Base-by-base conservation (phyloP, 37 sponge, comb jelly and placozoan species). In the Spongia lamella region DNA sequence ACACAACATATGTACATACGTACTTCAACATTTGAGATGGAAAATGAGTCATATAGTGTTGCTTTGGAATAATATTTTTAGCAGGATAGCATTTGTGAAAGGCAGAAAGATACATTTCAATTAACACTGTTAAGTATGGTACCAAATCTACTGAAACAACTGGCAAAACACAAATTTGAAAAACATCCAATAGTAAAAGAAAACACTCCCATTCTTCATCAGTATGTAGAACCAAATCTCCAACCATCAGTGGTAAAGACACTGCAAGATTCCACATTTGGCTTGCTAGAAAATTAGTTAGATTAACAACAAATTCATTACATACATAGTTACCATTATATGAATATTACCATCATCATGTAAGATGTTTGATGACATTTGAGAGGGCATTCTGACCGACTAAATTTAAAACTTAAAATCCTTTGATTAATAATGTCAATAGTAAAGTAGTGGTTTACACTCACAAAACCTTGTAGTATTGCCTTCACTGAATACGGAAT, bases 11-110 rank as follows among this genome's bases (percentile, higher is more conserved):
- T n/a, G n/a, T 43, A 9, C 9, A 43, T 43, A 9, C 70, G 66
- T 31, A 78, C 79, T 34, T 53, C 20, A 66, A 20, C 1, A 66
- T 24, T 11, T 36, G 59, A 3, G 26, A 25, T 21, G 79, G 79
- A 56, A 78, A 78, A 29, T 78, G 79, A 1, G 67, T 68, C 68
- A 66, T 55, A 69, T 78, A 68, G 59, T 78, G 79, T 33, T 33
- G 50, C 34, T 64, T 77, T 25, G 78, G 78, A 1, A 35, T 43
- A 9, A 61, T n/a, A 14, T 22, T 25, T 7, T 55, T 27, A n/a
- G 27, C 38, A 3, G 79, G 79, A 43, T 78, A 78, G 30, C 79
- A 78, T 14, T 20, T 3, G 15, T 2, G 4, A 27, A 79, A 79
- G 3, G 39, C 22, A 7, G 29, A 25, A 53, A 59, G 70, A 32